Evolutionary conservation across 2,888 invertebrate species (phyloP).

Genomic region (Neoascia interrupta): DNA sequence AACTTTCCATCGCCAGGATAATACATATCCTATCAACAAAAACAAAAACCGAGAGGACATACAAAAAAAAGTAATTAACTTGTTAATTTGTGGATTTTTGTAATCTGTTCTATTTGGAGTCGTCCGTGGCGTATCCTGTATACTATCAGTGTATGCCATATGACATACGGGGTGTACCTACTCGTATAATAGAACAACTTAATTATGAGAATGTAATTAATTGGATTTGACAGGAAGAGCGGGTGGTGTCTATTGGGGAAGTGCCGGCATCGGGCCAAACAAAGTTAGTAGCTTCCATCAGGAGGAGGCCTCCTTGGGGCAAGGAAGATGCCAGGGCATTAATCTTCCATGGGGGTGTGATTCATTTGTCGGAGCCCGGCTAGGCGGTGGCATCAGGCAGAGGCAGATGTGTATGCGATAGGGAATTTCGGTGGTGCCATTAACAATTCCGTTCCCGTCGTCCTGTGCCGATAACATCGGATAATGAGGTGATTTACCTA

Average conservation of each 20-base stretch:
- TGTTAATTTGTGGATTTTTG: slow-evolving; percentile 58
- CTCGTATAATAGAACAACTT: slow-evolving; percentile 48
- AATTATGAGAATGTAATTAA: slow-evolving; percentile 53
- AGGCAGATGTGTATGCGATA: slow-evolving; percentile 11
- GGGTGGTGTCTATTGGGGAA: slow-evolving; percentile 33
- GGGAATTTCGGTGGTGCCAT: slow-evolving; percentile 14
- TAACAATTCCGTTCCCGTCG: slow-evolving; percentile 9
- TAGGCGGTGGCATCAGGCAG: neutral
- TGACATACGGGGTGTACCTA: slow-evolving; percentile 17
- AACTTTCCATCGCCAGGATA: slow-evolving; percentile 24
- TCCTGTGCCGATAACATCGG: neutral
- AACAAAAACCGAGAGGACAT: slow-evolving; percentile 4
- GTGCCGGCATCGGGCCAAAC: slow-evolving; percentile 9
- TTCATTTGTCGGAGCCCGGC: slow-evolving; percentile 26
- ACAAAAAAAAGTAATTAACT: slow-evolving; percentile 47
- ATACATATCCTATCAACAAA: neutral
- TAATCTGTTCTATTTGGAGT: slow-evolving; percentile 40
- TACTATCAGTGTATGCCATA: no score
- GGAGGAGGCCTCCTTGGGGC: slow-evolving; percentile 1
- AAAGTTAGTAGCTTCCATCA: slow-evolving; percentile 26
- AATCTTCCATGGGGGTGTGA: slow-evolving; percentile 42
- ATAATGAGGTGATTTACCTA: slow-evolving; percentile 29
- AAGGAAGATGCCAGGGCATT: slow-evolving; percentile 15
- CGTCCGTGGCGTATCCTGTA: no score
- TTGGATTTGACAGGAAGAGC: slow-evolving; percentile 36